These are phyloP conservation scores for Drosophila subobscura DNA, from an alignment of 1,140 invertebrate species.

Conservation along the genomic window DNA sequence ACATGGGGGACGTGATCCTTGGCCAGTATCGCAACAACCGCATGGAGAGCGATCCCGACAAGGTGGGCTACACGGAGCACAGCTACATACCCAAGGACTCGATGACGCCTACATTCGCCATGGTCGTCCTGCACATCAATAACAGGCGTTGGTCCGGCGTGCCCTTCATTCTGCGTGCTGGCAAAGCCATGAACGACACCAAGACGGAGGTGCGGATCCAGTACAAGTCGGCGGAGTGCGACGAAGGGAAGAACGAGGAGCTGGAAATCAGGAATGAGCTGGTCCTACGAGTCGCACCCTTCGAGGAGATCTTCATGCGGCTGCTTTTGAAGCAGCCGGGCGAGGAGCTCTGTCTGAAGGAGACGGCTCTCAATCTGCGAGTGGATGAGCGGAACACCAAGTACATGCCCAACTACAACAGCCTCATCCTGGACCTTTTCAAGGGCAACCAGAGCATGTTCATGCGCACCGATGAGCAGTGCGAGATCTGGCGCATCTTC, in stretches of 20 bases:
- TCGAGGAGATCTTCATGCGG: conserved; percentile 63
- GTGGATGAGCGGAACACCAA: conserved; percentile 16
- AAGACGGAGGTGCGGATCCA: conserved; percentile 65
- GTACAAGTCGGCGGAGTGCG: conserved; percentile 53
- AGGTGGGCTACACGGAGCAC: conserved; percentile 64
- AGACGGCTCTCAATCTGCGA: conserved; percentile 46
- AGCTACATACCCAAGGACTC: conserved; percentile 61
- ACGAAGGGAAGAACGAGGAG: conserved; percentile 5
- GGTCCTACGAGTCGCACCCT: conserved; percentile 47
- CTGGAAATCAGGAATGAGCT: conserved; percentile 50
- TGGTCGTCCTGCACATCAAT: conserved; percentile 44
- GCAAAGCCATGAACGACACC: conserved; percentile 58
- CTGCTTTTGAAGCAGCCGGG: conserved; percentile 53
- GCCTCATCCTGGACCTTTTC: conserved; percentile 50
- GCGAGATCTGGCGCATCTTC: conserved; percentile 71
- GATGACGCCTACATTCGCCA: conserved; percentile 58
- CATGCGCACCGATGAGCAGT: conserved; percentile 70
- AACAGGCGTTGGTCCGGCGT: conserved; percentile 62
- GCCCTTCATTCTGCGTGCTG: conserved; percentile 65
- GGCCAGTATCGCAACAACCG: conserved; percentile 64
- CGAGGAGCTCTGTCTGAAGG: conserved; percentile 38
- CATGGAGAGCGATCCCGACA: conserved; percentile 45
- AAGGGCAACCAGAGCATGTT: conserved; percentile 58
- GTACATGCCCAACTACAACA: background rate
- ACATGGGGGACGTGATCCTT: conserved; percentile 51